Evolutionary conservation across 2,888 invertebrate species (phyloP).

Genomic region (Piscicola geometra): DNA sequence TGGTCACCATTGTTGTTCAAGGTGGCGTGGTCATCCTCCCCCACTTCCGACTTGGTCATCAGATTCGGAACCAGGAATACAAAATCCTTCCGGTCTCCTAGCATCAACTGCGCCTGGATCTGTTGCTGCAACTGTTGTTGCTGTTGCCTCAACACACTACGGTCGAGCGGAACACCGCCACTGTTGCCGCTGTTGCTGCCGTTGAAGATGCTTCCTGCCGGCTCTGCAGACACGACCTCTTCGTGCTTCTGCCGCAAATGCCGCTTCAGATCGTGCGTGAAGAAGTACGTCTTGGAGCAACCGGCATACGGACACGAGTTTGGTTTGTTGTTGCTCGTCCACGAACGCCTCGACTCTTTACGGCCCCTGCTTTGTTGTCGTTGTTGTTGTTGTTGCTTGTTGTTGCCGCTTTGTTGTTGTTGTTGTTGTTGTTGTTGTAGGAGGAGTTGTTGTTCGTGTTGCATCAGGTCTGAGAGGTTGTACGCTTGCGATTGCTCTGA

Average conservation of each 20-base stretch:
- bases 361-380: conserved; percentile 31
- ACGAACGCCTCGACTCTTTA: conserved; percentile 39
- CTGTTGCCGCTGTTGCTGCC: background rate
- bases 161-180: background rate
- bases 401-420: conserved; percentile 15
- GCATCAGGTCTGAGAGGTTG: conserved; percentile 33
- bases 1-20: conserved; percentile 5
- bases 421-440: conserved; percentile 22
- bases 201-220: background rate
- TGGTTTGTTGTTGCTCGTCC: conserved; percentile 41
- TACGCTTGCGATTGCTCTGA: conserved; percentile 22
- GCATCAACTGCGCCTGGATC: conserved; percentile 21
- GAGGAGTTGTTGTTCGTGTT: conserved; percentile 23
- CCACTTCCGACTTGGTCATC: conserved; percentile 23
- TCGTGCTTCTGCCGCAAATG: conserved; percentile 40
- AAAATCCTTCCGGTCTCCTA: conserved; percentile 26
- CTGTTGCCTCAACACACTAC: conserved; percentile 13
- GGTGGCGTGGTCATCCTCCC: conserved; percentile 20
- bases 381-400: conserved; percentile 4
- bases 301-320: conserved; percentile 36
- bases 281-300: conserved; percentile 39
- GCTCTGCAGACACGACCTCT: conserved; percentile 28
- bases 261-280: conserved; percentile 39
- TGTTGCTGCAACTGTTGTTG: conserved; percentile 29
- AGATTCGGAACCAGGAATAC: conserved; percentile 18